These are phyloP conservation scores for Drosophila longiperda DNA, from an alignment of 2,888 invertebrate genomes.

Conservation along the genomic window DNA sequence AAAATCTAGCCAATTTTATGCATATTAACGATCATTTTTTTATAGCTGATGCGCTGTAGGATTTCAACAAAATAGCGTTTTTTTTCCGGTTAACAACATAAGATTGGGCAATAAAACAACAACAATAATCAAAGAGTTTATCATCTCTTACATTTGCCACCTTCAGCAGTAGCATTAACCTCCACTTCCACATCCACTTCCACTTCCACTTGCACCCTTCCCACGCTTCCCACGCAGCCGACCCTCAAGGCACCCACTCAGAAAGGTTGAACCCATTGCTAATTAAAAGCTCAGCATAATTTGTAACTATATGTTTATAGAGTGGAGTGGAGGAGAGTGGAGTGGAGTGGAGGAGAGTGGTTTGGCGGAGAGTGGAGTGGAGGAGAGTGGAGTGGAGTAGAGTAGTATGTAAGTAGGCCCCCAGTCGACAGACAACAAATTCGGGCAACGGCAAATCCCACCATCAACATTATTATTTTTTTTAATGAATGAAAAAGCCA, in stretches of 20 bases:
- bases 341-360: slow-evolving; percentile 1
- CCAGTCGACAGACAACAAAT: slow-evolving; percentile 38
- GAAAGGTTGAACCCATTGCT: slow-evolving; percentile 32
- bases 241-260: neutral
- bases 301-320: slow-evolving; percentile 3
- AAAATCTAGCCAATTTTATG: neutral
- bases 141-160: slow-evolving; percentile 18
- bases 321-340: slow-evolving; percentile 25
- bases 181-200: neutral
- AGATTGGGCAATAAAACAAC: slow-evolving; percentile 14
- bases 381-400: slow-evolving; percentile 1
- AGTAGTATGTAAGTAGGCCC: slow-evolving; percentile 15
- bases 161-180: slow-evolving; percentile 1
- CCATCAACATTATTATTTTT: slow-evolving; percentile 30
- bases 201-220: neutral
- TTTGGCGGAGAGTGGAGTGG: too few relatives aligned
- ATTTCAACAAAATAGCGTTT: slow-evolving; percentile 4
- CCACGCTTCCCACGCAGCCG: slow-evolving; percentile 8
- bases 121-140: slow-evolving; percentile 36
- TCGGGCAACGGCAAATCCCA: slow-evolving; percentile 54
- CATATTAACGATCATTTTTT: neutral
- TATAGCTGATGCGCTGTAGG: neutral
- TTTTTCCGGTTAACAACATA: slow-evolving; percentile 16
- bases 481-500: slow-evolving; percentile 75
- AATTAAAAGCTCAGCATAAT: slow-evolving; percentile 71